Evolutionary conservation across 37 sponge, comb jelly and placozoan species (phyloP), one percentile per base, ranked within the genome.

Genomic region (Oscarella lobularis): DNA sequence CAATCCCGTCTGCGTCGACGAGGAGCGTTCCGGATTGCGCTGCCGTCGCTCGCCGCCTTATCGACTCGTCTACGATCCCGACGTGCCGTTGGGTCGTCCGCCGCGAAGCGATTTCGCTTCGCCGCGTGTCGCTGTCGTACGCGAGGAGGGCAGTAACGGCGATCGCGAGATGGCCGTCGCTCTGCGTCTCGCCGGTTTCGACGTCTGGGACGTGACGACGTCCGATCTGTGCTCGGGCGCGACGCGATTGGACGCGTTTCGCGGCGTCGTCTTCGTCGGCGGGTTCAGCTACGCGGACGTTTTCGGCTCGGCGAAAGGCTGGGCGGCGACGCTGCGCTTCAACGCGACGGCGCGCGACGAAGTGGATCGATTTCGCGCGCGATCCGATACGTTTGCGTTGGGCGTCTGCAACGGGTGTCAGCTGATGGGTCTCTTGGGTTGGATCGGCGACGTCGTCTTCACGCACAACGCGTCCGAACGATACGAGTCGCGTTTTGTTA

Each of bases 281-380:
- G 75, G 75, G 6, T 74, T 74, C 66, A 74, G 75, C 75, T 74
- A 74, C n/a, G 75, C 75, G 9, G 75, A 74, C 55, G 75, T 74
- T 5, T 35, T 74, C 4, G 75, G 75, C n/a, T 74, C 75, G 55
- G 75, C 75, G 60, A 6, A 29, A 74, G 75, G 75, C 6, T 74
- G 75, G 75, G 40, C 75, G 9, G 75, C 75, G 31, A 66, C 75
- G 9, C 40, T 74, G 27, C 27, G 60, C 27, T 74, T 20, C 27
- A 74, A 74, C 66, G 41, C 9, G 9, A 5, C 38, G 27, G 75
- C 66, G 5, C 41, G 75, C n/a, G 5, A 6, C 9, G 20, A 74
- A 27, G 31, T 74, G 60, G 66, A 5, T 27, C 31, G 4, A 31
- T 74, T 74, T 35, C 20, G 66, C 29, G 27, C 20, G 38, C 75